Percentiles rank a stretch among this genome's conserved stretches.
Conservation (phyloP, 2,113 vertebrate species). For the Stictonetta naevosa region DNA sequence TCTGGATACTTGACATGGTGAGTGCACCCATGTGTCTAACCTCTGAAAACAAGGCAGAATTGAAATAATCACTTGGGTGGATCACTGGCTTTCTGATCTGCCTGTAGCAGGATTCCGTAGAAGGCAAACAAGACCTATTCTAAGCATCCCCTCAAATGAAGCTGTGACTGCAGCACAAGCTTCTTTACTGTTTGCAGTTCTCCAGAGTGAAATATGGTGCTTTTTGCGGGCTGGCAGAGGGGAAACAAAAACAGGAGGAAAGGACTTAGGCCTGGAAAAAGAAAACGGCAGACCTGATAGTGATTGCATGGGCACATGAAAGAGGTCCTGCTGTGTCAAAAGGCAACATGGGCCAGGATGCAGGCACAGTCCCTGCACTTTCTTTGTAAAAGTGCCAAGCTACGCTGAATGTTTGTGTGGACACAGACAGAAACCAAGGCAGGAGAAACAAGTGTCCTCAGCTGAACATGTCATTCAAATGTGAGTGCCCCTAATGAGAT, state of each 20-base stretch:
- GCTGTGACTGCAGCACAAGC: not conserved
- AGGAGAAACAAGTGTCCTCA: slow-evolving; percentile 13
- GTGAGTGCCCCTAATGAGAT: not conserved
- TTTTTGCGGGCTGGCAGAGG: not conserved
- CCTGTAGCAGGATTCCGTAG: not conserved
- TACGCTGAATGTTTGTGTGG: not conserved
- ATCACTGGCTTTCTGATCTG: not conserved
- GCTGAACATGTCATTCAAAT: slow-evolving; percentile 34
- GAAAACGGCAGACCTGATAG: not conserved
- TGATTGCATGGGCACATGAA: not conserved
- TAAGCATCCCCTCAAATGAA: not conserved
- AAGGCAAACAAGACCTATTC: not conserved
- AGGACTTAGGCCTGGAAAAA: not conserved
- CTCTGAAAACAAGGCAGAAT: not conserved
- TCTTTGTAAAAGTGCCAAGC: not conserved
- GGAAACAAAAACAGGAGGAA: not conserved
- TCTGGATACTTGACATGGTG: not conserved
- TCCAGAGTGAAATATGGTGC: not conserved
- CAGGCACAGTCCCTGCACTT: not conserved
- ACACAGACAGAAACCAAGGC: not conserved
- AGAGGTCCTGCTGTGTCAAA: not conserved
- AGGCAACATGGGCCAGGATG: not conserved
- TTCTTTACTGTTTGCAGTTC: not conserved
- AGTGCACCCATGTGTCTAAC: not conserved
- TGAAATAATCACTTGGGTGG: not conserved